A percentile compares a stretch with the other conserved stretches of the same genome.
Conservation (phyloP, 2,888 invertebrate genomes). For the Epirrhoe tristata region DNA sequence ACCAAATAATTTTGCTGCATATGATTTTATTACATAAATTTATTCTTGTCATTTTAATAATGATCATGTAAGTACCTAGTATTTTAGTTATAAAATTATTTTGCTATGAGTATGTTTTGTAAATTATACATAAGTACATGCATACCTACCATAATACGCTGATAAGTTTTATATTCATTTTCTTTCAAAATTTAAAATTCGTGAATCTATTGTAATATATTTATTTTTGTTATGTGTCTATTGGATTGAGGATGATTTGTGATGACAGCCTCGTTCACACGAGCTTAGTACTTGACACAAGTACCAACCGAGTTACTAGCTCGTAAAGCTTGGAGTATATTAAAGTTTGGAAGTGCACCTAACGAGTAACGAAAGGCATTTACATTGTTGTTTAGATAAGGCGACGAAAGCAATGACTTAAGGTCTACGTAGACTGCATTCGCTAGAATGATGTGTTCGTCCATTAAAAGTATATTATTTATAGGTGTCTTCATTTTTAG, state of each 20-base stretch:
- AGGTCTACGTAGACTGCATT: conserved; percentile 82
- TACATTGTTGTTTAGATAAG: conserved; percentile 59
- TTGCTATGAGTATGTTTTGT: not conserved
- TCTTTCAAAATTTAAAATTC: not conserved
- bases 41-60: too few species aligned
- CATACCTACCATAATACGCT: too few species aligned
- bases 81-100: too few species aligned
- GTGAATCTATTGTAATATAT: not conserved
- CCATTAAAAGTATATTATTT: conserved; percentile 78
- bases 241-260: not conserved
- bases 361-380: conserved; percentile 72
- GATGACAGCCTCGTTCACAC: not conserved
- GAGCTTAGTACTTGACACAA: not conserved
- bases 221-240: not conserved
- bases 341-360: conserved; percentile 58
- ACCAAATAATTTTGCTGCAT: not conserved
- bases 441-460: conserved; percentile 84
- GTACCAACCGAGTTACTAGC: not conserved
- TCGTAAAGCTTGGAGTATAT: not conserved
- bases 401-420: conserved; percentile 77
- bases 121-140: too few species aligned
- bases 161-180: too few species aligned
- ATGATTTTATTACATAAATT: not conserved
- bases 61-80: too few species aligned
- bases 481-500: conserved; percentile 71